phyloP scores from a whole-genome alignment of 1,140 invertebrate species.

The Cydia fagiglandana region DNA sequence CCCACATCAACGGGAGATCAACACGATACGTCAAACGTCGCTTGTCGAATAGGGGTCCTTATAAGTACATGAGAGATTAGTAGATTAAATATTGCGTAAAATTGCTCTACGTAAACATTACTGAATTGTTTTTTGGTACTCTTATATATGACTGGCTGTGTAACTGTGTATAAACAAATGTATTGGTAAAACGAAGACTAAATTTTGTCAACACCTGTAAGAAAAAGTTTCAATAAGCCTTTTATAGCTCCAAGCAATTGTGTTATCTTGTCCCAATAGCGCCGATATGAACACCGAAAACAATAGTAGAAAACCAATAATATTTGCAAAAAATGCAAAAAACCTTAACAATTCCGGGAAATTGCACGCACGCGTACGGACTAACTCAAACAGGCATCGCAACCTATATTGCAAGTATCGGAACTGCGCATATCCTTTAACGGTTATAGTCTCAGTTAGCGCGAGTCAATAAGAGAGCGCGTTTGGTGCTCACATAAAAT shows the following conservation, averaged over 20 bases:
- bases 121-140: no score
- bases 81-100: no score
- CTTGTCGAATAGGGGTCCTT: no score
- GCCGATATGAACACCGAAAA: slow-evolving; percentile 6
- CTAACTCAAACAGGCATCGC: slow-evolving; percentile 8
- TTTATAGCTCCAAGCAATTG: background rate
- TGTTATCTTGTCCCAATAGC: background rate
- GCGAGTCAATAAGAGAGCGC: slow-evolving; percentile 10
- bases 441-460: slow-evolving; percentile 12
- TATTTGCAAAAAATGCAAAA: background rate
- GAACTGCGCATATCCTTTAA: slow-evolving; percentile 14
- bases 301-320: slow-evolving; percentile 7
- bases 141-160: no score
- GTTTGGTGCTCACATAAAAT: slow-evolving; percentile 10
- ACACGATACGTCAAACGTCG: no score
- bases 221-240: background rate
- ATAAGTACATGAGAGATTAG: no score
- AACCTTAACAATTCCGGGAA: background rate
- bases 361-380: background rate
- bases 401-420: slow-evolving; percentile 26
- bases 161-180: no score
- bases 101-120: no score
- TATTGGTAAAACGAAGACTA: no score
- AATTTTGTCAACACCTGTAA: background rate
- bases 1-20: no score